These are phyloP conservation scores for Plectrocnemia conspersa DNA, from an alignment of 1,140 invertebrate genomes.

Conservation along the genomic window DNA sequence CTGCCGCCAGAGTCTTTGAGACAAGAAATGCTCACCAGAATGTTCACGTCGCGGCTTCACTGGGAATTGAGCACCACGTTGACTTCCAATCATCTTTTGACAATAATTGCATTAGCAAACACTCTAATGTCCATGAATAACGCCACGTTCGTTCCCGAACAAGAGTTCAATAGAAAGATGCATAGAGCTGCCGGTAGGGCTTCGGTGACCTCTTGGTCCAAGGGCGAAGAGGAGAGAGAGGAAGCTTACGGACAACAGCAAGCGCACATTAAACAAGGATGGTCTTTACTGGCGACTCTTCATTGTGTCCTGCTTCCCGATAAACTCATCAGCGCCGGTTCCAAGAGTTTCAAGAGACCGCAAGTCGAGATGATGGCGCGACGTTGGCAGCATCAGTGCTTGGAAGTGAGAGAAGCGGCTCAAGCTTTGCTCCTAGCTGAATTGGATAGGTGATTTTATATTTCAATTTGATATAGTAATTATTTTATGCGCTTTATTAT, in stretches of 20 bases:
- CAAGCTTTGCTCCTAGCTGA: slow-evolving; percentile 94
- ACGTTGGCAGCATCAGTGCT: slow-evolving; percentile 96
- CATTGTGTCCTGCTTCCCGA: slow-evolving; percentile 96
- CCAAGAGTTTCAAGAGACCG: slow-evolving; percentile 81
- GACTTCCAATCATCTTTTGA: slow-evolving; percentile 92
- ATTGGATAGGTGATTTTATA: slow-evolving; percentile 62
- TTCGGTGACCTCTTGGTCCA: slow-evolving; percentile 55
- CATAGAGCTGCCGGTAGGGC: slow-evolving; percentile 47
- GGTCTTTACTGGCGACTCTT: slow-evolving; percentile 91
- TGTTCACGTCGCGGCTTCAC: slow-evolving; percentile 82
- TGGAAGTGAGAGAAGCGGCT: slow-evolving; percentile 94
- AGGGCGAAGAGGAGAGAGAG: slow-evolving; percentile 71
- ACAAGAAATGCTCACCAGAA: slow-evolving; percentile 71
- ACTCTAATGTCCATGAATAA: slow-evolving; percentile 98
- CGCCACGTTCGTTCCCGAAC: slow-evolving; percentile 84
- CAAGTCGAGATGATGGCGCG: slow-evolving; percentile 96
- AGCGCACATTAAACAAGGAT: slow-evolving; percentile 91
- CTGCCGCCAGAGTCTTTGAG: slow-evolving; percentile 70
- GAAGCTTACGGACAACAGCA: slow-evolving; percentile 80
- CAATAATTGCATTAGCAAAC: slow-evolving; percentile 91
- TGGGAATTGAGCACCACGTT: slow-evolving; percentile 94
- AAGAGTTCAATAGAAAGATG: slow-evolving; percentile 71
- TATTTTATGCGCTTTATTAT: not conserved
- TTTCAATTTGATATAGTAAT: no score
- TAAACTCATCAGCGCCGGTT: slow-evolving; percentile 64